Base-by-base conservation (phyloP, 2,888 invertebrate species). In the Ennomos quercinarius region DNA sequence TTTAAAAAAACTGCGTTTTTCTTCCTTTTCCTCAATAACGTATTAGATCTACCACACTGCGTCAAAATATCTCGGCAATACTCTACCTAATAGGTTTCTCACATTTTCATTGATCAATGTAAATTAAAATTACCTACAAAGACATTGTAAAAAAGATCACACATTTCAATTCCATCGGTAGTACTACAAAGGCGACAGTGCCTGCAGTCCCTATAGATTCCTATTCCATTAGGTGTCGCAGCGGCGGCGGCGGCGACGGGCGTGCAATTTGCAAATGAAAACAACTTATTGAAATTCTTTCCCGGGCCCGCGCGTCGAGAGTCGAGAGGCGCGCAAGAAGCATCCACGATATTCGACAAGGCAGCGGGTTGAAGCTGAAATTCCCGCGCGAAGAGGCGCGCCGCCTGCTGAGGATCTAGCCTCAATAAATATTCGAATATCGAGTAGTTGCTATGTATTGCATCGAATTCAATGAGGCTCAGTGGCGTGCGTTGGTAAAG, bases 281-380 rank as follows among this genome's bases (percentile, higher is more conserved):
- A 91, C 90, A 91, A 92, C 90, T 91, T 91, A 91, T 91, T 91
- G 91, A 91, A 92, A 91, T 92, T 91, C 91, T 87, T 90, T 83
- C 80, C 77, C 84, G 80, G 61, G 80, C 76, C 76, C 78, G 81
- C 81, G 77, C 77, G 78, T 73, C 73, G 71, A 61, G 70, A 73
- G 27, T 27, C 27, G 27, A 27, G 27, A 27, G 27, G 76, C 74
- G 67, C 72, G 68, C 67, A 71, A 74, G 74, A 77, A 76, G 78
- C 76, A 76, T 76, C 78, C 71, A 68, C 77, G 75, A 80, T 81
- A 83, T 84, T 85, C 73, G 71, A 81, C 74, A 80, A 77, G 80
- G 79, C 76, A 77, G 72, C 73, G 78, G 77, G 70, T 71, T 74
- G 68, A 71, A 74, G 73, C 70, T 68, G 58, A 75, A 75, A 73